phyloP scores from a whole-genome alignment of 2,113 vertebrate genomes.

The Chrysochloris asiatica region DNA sequence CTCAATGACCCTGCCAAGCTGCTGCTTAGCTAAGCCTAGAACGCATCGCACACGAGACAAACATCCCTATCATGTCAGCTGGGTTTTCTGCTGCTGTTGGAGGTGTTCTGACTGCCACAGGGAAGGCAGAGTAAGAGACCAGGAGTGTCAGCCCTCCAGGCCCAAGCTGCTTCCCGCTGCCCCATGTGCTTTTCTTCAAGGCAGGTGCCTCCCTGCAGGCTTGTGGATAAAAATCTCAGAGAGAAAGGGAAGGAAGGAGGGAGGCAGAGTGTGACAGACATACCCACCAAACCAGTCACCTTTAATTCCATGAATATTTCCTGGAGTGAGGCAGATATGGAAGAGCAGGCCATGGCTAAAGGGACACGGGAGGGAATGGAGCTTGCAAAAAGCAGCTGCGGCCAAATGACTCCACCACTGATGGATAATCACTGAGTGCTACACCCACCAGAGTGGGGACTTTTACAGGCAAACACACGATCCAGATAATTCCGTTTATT shows the following conservation, averaged over 20 bases:
- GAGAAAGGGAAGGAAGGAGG: fast-evolving
- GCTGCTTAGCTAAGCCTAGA: neutral
- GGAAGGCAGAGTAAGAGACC: neutral
- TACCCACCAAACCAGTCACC: constrained; percentile 76
- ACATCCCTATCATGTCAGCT: fast-evolving
- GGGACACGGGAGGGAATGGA: constrained; percentile 66
- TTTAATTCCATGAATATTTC: constrained; percentile 80
- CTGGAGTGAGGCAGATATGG: constrained; percentile 81
- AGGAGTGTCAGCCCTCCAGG: neutral
- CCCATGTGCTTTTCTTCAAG: fast-evolving
- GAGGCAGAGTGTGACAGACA: neutral
- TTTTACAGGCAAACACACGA: constrained; percentile 72
- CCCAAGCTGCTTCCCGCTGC: fast-evolving
- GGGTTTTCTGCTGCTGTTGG: neutral
- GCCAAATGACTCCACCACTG: constrained; percentile 56
- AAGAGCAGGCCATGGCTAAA: constrained; percentile 77
- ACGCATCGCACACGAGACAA: too few species aligned
- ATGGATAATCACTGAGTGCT: constrained; percentile 56
- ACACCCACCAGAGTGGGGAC: constrained; percentile 56
- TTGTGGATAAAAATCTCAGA: constrained; percentile 44
- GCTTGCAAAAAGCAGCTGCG: constrained; percentile 63
- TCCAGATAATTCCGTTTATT: constrained; percentile 74
- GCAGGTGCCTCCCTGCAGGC: neutral
- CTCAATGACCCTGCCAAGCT: fast-evolving
- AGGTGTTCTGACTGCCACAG: fast-evolving